Percentiles rank a stretch among this genome's conserved stretches.
phyloP scores from a whole-genome alignment of 1,140 invertebrate species.

The Venturia canescens region DNA sequence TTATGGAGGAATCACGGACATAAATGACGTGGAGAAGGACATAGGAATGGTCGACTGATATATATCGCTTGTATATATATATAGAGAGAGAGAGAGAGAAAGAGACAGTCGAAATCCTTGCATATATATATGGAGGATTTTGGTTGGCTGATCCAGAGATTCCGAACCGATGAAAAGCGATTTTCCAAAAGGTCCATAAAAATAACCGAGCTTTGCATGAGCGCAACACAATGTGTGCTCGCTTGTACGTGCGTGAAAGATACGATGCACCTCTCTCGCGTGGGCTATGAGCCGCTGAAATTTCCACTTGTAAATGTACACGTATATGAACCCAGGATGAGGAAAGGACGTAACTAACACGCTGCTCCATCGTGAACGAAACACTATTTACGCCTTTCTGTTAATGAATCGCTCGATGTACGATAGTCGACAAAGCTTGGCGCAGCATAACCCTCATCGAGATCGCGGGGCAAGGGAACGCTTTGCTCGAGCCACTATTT shows the following conservation, averaged over 20 bases:
- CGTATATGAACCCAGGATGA: not conserved
- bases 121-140: not conserved
- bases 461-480: constrained; percentile 16
- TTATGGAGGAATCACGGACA: constrained; percentile 64
- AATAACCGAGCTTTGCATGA: not conserved
- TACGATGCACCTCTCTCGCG: not conserved
- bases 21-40: constrained; percentile 59
- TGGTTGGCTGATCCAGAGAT: not conserved
- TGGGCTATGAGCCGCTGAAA: constrained; percentile 11
- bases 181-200: constrained; percentile 40
- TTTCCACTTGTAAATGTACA: not conserved
- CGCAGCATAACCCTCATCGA: not conserved
- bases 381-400: not conserved
- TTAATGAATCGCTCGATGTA: not conserved
- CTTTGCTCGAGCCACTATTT: constrained; percentile 31
- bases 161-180: constrained; percentile 9
- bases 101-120: not conserved
- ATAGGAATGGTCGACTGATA: not conserved
- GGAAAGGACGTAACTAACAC: not conserved
- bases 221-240: not conserved
- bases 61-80: not conserved
- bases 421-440: not conserved
- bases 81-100: too few species aligned
- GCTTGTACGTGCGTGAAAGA: not conserved
- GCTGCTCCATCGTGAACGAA: not conserved